Conservation (phyloP, 2,888 invertebrate species). For the Melanophora roralis region DNA sequence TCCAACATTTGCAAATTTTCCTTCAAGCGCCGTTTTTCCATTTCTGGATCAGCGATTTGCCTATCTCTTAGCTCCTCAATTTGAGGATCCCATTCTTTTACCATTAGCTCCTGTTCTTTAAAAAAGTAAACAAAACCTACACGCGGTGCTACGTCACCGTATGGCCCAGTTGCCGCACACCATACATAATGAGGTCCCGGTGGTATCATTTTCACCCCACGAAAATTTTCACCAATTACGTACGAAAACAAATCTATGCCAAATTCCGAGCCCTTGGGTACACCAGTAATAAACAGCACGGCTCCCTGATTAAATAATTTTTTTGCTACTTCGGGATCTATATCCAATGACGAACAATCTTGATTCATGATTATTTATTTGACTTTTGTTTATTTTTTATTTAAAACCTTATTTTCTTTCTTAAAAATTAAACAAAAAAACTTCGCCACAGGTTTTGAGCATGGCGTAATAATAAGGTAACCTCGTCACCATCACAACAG, state of each 20-base stretch:
- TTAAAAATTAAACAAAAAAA: too few relatives aligned
- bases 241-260: slow-evolving; percentile 93
- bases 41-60: slow-evolving; percentile 72
- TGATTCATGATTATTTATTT: slow-evolving; percentile 52
- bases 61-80: slow-evolving; percentile 83
- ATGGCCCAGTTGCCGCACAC: slow-evolving; percentile 80
- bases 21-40: slow-evolving; percentile 75
- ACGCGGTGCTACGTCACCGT: slow-evolving; percentile 84
- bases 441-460: too few relatives aligned
- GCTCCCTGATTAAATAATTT: slow-evolving; percentile 88
- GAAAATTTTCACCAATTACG: slow-evolving; percentile 92
- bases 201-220: slow-evolving; percentile 98
- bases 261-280: slow-evolving; percentile 94
- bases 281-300: slow-evolving; percentile 88
- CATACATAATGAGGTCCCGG: slow-evolving; percentile 96
- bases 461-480: too few relatives aligned
- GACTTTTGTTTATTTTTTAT: background rate
- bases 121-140: slow-evolving; percentile 93
- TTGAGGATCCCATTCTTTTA: slow-evolving; percentile 90
- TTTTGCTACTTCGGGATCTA: slow-evolving; percentile 87
- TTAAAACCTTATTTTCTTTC: too few relatives aligned
- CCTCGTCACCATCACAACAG: too few relatives aligned
- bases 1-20: slow-evolving; percentile 74
- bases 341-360: slow-evolving; percentile 77
- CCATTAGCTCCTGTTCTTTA: slow-evolving; percentile 87